A percentile compares a stretch with the other conserved stretches of the same genome.
Evolutionary conservation across 2,888 invertebrate genomes (phyloP).

Genomic region (Herminia tarsipennalis): DNA sequence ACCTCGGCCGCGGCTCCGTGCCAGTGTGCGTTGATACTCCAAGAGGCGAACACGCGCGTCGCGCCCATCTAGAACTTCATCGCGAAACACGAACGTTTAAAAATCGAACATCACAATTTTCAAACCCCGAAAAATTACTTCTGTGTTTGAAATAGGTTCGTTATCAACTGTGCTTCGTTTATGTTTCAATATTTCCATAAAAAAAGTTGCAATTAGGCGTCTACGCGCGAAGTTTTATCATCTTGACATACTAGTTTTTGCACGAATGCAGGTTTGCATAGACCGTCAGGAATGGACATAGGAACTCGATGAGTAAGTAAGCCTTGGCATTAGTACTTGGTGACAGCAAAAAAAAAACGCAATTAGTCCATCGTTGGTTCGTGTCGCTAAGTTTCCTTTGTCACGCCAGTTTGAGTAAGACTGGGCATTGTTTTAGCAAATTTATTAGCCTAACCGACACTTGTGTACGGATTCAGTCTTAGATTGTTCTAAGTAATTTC

Average conservation of each 20-base stretch:
- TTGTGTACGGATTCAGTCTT: constrained; percentile 48
- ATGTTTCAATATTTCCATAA: constrained; percentile 34
- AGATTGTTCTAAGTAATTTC: constrained; percentile 39
- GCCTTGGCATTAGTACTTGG: constrained; percentile 76
- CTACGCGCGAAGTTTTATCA: constrained; percentile 60
- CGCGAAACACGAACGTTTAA: constrained; percentile 70
- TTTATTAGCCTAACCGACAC: constrained; percentile 69
- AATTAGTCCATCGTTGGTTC: constrained; percentile 75
- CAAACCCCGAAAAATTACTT: constrained; percentile 42
- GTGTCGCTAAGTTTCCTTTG: constrained; percentile 77
- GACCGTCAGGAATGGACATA: constrained; percentile 76
- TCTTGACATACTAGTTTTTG: constrained; percentile 72
- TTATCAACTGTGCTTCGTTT: constrained; percentile 60
- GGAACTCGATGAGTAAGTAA: constrained; percentile 81
- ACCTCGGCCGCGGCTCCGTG: constrained; percentile 45
- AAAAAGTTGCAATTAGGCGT: constrained; percentile 58
- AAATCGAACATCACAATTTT: constrained; percentile 50
- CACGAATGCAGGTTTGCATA: constrained; percentile 72
- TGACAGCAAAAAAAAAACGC: constrained; percentile 82
- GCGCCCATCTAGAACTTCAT: constrained; percentile 73
- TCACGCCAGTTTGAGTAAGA: constrained; percentile 68
- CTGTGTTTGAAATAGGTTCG: constrained; percentile 66
- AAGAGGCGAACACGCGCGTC: constrained; percentile 71
- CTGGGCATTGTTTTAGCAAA: constrained; percentile 78
- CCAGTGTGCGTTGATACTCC: constrained; percentile 80